Evolutionary conservation across 2,888 invertebrate genomes (phyloP).

Genomic region (Scaptomyza polygonia): DNA sequence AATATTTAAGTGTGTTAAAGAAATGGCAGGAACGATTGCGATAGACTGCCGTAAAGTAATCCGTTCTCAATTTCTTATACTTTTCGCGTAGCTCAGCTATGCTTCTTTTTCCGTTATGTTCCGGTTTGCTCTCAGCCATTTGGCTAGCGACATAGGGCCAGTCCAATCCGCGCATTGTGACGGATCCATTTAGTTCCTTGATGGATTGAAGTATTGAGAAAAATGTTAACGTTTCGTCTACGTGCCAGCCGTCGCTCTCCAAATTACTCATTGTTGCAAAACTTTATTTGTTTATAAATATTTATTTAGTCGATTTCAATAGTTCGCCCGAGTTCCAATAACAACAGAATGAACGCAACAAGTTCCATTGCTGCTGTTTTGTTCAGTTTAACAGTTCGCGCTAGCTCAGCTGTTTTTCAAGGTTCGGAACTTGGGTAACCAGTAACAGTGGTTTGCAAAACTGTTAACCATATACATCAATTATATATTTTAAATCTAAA

Average conservation of each 20-base stretch:
- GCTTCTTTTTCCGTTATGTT: constrained; percentile 6
- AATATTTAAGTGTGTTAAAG: constrained; percentile 30
- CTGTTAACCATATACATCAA: neutral
- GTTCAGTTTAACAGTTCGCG: neutral
- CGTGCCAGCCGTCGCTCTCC: constrained; percentile 27
- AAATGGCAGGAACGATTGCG: constrained; percentile 34
- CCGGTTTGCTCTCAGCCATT: constrained; percentile 25
- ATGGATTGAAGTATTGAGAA: constrained; percentile 32
- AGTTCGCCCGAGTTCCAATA: neutral
- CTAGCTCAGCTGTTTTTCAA: constrained; percentile 22
- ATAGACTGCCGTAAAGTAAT: constrained; percentile 36
- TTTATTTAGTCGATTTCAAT: neutral
- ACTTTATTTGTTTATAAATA: constrained; percentile 23
- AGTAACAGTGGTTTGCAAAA: constrained; percentile 1
- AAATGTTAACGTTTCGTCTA: constrained; percentile 35
- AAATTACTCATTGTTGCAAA: constrained; percentile 31
- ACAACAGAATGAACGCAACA: neutral
- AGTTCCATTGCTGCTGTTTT: neutral
- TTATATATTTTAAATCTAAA: constrained; percentile 7
- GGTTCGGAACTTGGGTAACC: constrained; percentile 12
- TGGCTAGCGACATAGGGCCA: constrained; percentile 40
- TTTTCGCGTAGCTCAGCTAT: constrained; percentile 29
- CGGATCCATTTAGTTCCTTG: constrained; percentile 1
- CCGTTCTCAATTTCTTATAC: constrained; percentile 23
- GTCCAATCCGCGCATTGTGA: constrained; percentile 13